Evolutionary conservation across 2,113 vertebrate species (phyloP), one percentile per base, ranked within the genome.

Genomic region (Sinocyclocheilus anshuiensis): DNA sequence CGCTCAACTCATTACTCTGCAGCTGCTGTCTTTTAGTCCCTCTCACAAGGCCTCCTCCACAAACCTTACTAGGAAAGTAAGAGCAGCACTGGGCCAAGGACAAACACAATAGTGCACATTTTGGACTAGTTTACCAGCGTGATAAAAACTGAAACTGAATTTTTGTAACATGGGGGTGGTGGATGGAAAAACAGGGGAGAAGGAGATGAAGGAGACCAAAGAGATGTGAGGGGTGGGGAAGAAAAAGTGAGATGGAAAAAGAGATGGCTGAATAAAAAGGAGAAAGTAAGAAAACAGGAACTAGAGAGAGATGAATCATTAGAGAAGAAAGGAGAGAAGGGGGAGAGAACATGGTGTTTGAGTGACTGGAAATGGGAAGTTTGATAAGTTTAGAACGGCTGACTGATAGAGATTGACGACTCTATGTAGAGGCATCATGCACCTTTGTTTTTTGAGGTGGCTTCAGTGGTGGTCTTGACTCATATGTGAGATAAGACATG

Each of bases 1-100:
- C 9, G 7, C 42, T 22, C 42, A 72, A 83, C 72, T 84, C 83
- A 90, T 91, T 86, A 83, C 20, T 42, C 69, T 67, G 24, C 57
- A 74, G 81, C 57, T 63, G 85, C 24, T 61, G 57, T 61, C 57
- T 61, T 18, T 61, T 20, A 13, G n/a, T 77, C 61, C 11, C 57
- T 81, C 72, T 61, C 55, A 76, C 71, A 65, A 75, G 24, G 67
- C 33, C 39, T 48, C 69, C 57, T 77, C 63, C 77, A 65, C 79
- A 79, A 76, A n/a, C 45, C 13, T 78, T 2, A 69, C 61, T 29
- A 39, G 57, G 57, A 82, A 86, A 59, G 50, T 61, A 75, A 81
- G 78, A 53, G 36, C 78, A 77, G 65, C 33, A 65, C 50, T 8
- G 39, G 42, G 83, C 81, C 84, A 88, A 88, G 69, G 59, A 77